Percentiles rank a stretch among this genome's conserved stretches.
These are phyloP conservation scores for Acanthosepion lycidas DNA, from an alignment of 2,888 invertebrate species.

Conservation along the genomic window DNA sequence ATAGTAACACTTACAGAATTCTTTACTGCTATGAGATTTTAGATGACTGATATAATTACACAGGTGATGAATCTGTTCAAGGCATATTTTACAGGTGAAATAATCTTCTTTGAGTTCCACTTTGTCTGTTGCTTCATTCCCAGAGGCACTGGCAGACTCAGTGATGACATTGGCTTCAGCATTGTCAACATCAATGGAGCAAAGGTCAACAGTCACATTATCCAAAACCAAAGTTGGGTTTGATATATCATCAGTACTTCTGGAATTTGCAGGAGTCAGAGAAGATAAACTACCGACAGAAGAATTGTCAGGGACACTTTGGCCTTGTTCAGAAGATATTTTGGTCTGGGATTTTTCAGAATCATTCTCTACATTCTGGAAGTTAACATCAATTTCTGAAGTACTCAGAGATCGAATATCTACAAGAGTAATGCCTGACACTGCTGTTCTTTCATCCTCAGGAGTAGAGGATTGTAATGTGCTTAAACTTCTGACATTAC, in stretches of 20 bases:
- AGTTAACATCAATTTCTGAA: constrained; percentile 39
- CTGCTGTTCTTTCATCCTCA: constrained; percentile 12
- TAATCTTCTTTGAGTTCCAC: neutral
- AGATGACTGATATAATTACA: constrained; percentile 40
- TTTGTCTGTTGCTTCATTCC: neutral
- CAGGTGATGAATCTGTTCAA: neutral
- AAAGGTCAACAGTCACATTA: neutral
- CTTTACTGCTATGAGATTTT: constrained; percentile 39
- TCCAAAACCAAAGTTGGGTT: neutral
- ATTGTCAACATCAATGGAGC: constrained; percentile 16
- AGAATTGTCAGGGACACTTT: neutral
- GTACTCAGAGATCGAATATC: constrained; percentile 43
- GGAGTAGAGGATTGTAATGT: neutral
- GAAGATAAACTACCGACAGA: neutral
- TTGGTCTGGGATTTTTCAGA: neutral
- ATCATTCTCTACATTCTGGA: neutral
- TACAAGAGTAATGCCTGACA: constrained; percentile 45
- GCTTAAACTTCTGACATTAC: constrained; percentile 10
- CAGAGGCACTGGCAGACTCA: neutral
- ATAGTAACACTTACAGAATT: constrained; percentile 40
- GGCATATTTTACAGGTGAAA: constrained; percentile 40
- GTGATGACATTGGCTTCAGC: neutral
- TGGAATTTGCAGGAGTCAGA: neutral
- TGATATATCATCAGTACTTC: neutral
- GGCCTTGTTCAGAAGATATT: neutral